A percentile compares a stretch with the other conserved stretches of the same genome.
Conservation (phyloP, 2,888 invertebrate species). For the Pseudanteris insignis region DNA sequence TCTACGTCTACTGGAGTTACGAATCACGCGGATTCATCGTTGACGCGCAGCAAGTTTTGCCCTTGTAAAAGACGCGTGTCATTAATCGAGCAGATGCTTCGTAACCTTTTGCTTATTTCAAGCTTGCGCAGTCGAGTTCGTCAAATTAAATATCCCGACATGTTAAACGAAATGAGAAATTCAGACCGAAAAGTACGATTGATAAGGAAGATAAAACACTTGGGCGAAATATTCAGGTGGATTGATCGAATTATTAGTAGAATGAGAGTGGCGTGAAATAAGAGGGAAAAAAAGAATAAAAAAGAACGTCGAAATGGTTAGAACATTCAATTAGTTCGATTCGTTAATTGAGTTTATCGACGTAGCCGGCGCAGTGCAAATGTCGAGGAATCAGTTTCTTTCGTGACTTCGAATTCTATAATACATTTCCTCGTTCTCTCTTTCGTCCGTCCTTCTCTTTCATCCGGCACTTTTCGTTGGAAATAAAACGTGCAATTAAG, state of each 20-base stretch:
- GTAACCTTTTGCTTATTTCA: slow-evolving; percentile 4
- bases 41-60: too few species aligned
- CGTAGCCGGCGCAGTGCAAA: slow-evolving; percentile 43
- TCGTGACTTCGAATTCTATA: slow-evolving; percentile 22
- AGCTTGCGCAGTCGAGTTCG: slow-evolving; percentile 10
- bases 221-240: slow-evolving; percentile 5
- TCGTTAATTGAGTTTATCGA: slow-evolving; percentile 61
- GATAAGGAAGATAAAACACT: slow-evolving; percentile 4
- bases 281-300: slow-evolving; percentile 9
- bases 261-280: slow-evolving; percentile 22
- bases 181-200: neutral
- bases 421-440: slow-evolving; percentile 17
- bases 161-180: slow-evolving; percentile 9
- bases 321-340: slow-evolving; percentile 59
- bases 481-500: slow-evolving; percentile 42
- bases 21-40: too few species aligned
- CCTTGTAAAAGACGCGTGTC: too few species aligned
- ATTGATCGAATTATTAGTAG: slow-evolving; percentile 30
- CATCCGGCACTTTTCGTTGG: slow-evolving; percentile 16
- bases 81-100: slow-evolving; percentile 22
- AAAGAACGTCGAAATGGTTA: slow-evolving; percentile 31
- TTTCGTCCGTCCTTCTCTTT: neutral
- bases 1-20: slow-evolving; percentile 38
- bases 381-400: slow-evolving; percentile 48
- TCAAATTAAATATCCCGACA: slow-evolving; percentile 11